phyloP scores from a whole-genome alignment of 2,797 vertebrate species.

The Bucorvus abyssinicus region DNA sequence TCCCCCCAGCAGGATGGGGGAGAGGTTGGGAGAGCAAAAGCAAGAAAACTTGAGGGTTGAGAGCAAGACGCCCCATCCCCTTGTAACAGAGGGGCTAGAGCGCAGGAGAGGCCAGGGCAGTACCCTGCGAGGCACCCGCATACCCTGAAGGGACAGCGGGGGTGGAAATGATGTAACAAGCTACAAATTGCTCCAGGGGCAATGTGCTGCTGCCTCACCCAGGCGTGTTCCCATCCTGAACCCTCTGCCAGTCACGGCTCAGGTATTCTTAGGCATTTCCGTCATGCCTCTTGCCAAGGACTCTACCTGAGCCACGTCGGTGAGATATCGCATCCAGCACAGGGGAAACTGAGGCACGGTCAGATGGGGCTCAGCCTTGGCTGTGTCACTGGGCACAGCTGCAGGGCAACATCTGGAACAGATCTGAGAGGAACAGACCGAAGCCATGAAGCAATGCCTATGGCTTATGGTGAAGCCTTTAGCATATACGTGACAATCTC shows the following conservation, averaged over 20 bases:
- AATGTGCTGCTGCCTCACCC: not conserved
- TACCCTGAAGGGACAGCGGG: rapidly evolving
- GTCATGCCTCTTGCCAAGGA: not conserved
- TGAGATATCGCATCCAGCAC: rapidly evolving
- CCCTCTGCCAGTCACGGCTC: not conserved
- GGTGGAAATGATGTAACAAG: not conserved
- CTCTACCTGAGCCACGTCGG: not conserved
- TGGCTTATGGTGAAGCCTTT: not conserved
- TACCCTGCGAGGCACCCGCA: rapidly evolving
- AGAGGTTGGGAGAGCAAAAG: not conserved
- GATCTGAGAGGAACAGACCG: not conserved
- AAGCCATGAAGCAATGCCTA: not conserved
- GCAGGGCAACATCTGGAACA: not conserved
- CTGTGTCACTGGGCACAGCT: not conserved
- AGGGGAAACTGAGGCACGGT: conserved; percentile 1
- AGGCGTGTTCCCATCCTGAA: not conserved
- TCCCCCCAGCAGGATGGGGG: not conserved
- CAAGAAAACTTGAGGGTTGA: not conserved
- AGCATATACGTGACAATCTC: too few relatives aligned
- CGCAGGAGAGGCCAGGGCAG: not conserved
- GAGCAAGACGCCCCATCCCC: not conserved
- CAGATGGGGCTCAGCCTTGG: not conserved
- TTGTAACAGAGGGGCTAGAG: not conserved
- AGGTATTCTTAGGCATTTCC: not conserved
- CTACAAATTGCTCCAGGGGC: rapidly evolving